These are phyloP conservation scores for Tenodera sinensis DNA, from an alignment of 2,888 invertebrate species.

Conservation along the genomic window DNA sequence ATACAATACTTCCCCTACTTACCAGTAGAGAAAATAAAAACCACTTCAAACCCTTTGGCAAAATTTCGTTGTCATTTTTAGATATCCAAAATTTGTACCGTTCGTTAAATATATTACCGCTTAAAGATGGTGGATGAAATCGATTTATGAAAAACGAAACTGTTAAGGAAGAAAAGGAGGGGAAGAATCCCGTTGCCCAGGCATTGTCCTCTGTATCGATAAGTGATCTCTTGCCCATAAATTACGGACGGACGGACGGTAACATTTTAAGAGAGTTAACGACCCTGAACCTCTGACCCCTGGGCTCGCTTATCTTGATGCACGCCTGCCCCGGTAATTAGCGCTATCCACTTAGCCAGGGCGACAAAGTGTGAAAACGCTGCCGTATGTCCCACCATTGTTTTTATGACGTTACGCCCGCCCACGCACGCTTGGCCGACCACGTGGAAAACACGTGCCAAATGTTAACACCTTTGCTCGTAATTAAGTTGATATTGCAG, in stretches of 20 bases:
- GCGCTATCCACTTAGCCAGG: neutral
- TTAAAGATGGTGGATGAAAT: neutral
- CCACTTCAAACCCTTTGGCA: no score
- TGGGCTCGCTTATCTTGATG: neutral
- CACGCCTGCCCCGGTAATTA: neutral
- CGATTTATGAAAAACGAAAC: neutral
- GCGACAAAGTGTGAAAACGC: slow-evolving; percentile 8
- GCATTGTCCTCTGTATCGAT: neutral
- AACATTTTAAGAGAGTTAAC: neutral
- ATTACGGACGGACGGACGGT: neutral
- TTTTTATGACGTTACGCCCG: neutral
- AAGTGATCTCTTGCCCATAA: neutral
- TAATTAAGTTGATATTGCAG: neutral
- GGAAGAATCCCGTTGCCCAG: neutral
- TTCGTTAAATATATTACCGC: no score
- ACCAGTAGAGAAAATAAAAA: no score
- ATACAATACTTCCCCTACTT: no score
- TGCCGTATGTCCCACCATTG: neutral
- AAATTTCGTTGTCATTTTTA: no score
- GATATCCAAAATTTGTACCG: no score
- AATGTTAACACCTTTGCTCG: neutral
- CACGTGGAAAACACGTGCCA: slow-evolving; percentile 18
- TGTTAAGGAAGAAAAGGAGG: neutral
- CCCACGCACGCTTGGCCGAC: neutral
- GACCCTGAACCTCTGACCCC: neutral